Evolutionary conservation across 1,140 invertebrate genomes (phyloP).

Genomic region (Probaryconus sp.): DNA sequence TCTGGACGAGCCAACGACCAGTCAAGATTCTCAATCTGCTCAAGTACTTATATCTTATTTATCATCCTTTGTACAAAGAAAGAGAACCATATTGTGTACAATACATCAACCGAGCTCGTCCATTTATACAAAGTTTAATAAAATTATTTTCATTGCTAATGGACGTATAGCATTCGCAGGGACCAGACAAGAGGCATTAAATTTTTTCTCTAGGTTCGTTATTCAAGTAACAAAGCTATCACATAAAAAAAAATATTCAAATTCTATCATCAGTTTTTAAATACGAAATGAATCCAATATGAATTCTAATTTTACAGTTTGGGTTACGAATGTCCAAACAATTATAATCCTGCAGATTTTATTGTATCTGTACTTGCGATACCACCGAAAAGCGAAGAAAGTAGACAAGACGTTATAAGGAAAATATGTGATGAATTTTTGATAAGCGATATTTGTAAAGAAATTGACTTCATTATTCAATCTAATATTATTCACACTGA

Average conservation of each 20-base stretch:
- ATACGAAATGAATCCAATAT: background rate
- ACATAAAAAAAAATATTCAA: too few relatives aligned
- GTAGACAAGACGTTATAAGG: constrained; percentile 81
- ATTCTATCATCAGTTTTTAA: background rate
- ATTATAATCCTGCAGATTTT: constrained; percentile 96
- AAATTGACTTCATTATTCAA: too few relatives aligned
- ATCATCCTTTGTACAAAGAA: constrained; percentile 81
- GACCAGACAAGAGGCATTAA: constrained; percentile 83
- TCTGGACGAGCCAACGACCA: constrained; percentile 97
- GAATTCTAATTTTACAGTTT: constrained; percentile 77
- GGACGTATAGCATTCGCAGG: constrained; percentile 94
- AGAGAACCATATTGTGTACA: constrained; percentile 94
- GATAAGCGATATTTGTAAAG: constrained; percentile 85
- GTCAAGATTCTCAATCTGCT: constrained; percentile 95
- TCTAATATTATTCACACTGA: constrained; percentile 83
- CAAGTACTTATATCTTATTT: constrained; percentile 89
- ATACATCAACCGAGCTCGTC: constrained; percentile 98
- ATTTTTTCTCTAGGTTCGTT: constrained; percentile 91
- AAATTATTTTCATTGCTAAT: constrained; percentile 91
- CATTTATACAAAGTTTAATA: constrained; percentile 92
- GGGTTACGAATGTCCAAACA: constrained; percentile 87
- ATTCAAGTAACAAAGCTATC: too few relatives aligned
- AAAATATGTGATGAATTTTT: constrained; percentile 88
- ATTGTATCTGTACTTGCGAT: constrained; percentile 91
- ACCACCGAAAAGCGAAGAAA: constrained; percentile 85